Percentiles rank a stretch among this genome's conserved stretches.
Evolutionary conservation across 2,113 vertebrate genomes (phyloP).

Genomic region (Oreochromis tanganicae): DNA sequence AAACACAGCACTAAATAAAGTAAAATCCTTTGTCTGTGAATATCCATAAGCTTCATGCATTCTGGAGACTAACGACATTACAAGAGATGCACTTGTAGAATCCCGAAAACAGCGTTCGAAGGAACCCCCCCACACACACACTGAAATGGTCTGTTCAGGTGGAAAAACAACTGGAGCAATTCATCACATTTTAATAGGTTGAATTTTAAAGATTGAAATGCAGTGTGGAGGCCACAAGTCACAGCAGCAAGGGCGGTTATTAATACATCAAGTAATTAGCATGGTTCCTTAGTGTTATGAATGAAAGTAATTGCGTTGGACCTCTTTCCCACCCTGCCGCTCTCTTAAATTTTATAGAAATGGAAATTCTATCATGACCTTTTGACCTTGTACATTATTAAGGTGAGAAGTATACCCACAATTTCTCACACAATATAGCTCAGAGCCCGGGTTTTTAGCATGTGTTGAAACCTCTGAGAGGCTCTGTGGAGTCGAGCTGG

Average conservation of each 20-base stretch:
- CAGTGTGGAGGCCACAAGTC: constrained; percentile 5
- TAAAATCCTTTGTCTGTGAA: neutral
- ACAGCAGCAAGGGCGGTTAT: constrained; percentile 35
- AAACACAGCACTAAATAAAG: neutral
- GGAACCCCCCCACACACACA: neutral
- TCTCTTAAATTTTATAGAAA: constrained; percentile 50
- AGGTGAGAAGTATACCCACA: constrained; percentile 46
- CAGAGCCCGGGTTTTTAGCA: constrained; percentile 50
- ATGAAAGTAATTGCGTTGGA: constrained; percentile 49
- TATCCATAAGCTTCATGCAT: neutral
- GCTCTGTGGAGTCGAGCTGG: constrained; percentile 50
- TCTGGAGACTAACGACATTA: neutral
- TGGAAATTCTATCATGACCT: constrained; percentile 54
- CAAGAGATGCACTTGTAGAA: neutral
- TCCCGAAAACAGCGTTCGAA: neutral
- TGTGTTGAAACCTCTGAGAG: constrained; percentile 52
- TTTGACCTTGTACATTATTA: constrained; percentile 66
- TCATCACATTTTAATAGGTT: constrained; percentile 12
- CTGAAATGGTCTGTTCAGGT: neutral
- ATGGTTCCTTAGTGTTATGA: constrained; percentile 19
- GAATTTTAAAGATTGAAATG: constrained; percentile 32
- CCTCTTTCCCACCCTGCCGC: constrained; percentile 23
- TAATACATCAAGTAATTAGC: constrained; percentile 59
- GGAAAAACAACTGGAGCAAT: constrained; percentile 4
- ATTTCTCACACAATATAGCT: constrained; percentile 46